These are phyloP conservation scores for Myotis myotis DNA, from an alignment of 2,797 vertebrate genomes.

Conservation along the genomic window DNA sequence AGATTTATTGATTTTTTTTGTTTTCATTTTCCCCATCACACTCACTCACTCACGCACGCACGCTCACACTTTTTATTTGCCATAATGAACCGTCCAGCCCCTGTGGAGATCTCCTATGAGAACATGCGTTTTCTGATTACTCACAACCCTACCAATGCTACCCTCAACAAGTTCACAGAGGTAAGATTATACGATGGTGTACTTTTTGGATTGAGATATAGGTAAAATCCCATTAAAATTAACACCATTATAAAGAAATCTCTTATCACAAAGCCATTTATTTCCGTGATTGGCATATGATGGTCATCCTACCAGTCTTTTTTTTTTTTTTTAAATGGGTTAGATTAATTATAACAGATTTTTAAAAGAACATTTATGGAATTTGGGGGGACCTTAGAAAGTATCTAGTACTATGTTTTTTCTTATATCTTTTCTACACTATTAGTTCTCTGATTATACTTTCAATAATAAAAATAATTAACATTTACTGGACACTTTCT, in stretches of 20 bases:
- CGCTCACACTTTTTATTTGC: constrained; percentile 85
- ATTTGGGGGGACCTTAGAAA: constrained; percentile 16
- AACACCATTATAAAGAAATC: constrained; percentile 6
- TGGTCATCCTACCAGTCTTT: background rate
- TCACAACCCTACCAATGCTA: constrained; percentile 98
- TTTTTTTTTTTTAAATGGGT: background rate
- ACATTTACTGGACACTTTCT: background rate
- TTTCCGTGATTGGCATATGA: background rate
- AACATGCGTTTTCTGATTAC: constrained; percentile 99
- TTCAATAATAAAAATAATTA: constrained; percentile 47
- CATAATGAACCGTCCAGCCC: constrained; percentile 99
- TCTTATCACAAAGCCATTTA: background rate
- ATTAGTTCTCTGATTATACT: constrained; percentile 29
- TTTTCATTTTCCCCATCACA: constrained; percentile 72
- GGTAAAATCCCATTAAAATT: constrained; percentile 24
- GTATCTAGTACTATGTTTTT: constrained; percentile 1
- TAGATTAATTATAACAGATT: constrained; percentile 35
- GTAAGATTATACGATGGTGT: constrained; percentile 82
- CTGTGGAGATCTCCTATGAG: constrained; percentile 97
- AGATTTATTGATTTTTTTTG: constrained; percentile 84
- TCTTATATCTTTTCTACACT: constrained; percentile 1
- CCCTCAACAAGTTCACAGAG: constrained; percentile 99
- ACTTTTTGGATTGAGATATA: constrained; percentile 22
- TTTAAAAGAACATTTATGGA: constrained; percentile 51
- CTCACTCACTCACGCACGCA: constrained; percentile 64